Evolutionary conservation across 2,113 vertebrate species (phyloP).

Genomic region (Prinia subflava): DNA sequence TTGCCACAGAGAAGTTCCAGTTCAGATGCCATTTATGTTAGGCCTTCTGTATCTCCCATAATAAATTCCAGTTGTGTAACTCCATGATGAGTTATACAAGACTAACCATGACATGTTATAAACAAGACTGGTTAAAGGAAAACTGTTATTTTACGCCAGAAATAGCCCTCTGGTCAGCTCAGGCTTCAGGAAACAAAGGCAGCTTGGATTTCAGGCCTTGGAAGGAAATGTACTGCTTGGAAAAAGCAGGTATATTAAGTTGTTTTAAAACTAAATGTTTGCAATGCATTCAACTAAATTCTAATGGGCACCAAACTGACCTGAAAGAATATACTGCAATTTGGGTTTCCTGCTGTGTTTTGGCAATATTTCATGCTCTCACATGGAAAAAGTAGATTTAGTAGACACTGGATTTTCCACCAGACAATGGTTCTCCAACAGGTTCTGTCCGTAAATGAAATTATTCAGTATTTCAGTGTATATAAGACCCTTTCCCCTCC

Average conservation of each 20-base stretch:
- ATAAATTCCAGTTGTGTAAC: neutral
- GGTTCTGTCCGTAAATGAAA: neutral
- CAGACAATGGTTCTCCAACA: neutral
- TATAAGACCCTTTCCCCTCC: neutral
- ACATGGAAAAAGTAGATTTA: neutral
- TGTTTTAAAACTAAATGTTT: conserved; percentile 12
- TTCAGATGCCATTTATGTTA: neutral
- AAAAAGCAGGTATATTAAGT: neutral
- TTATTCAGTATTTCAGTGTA: neutral
- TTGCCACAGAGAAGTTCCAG: neutral
- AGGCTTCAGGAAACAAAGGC: neutral
- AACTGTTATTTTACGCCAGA: neutral
- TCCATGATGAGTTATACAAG: neutral
- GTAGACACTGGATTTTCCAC: neutral
- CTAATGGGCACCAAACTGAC: neutral
- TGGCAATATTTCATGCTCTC: neutral
- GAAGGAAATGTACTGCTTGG: neutral
- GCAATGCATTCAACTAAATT: neutral
- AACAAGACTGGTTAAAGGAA: neutral
- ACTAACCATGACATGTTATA: neutral
- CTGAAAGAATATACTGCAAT: neutral
- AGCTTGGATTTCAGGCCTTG: neutral
- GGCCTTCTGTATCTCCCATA: neutral
- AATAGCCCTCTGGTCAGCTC: neutral
- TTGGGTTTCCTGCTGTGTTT: neutral